Evolutionary conservation across 2,797 vertebrate species (phyloP), one percentile per base, ranked within the genome.

Genomic region (Florisuga fusca): DNA sequence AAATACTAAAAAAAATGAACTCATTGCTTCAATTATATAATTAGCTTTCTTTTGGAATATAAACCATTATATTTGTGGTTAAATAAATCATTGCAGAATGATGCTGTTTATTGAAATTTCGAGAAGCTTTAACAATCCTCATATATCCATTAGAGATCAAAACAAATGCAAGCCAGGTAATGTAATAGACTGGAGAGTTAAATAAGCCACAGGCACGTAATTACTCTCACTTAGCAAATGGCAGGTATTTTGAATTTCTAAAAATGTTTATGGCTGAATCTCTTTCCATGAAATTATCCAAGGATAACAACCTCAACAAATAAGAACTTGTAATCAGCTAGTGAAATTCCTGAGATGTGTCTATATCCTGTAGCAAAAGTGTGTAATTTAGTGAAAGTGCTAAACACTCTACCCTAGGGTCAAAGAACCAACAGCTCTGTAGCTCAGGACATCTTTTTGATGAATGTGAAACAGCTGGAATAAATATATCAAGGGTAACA

Each of bases 401-500:
- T 78, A 83, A 89, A 92, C 31, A 63, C 34, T 75, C 91, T 43
- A 80, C 33, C n/a, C 74, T 20, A 48, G 57, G 71, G 76, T 83
- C 87, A 95, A 93, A 86, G 64, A 84, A 93, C 54, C 53, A 90
- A 76, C 66, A 78, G 86, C 23, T 85, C 69, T 34, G 14, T 43
- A 95, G 86, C 88, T 91, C 85, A 88, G 96, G 92, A 96, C 48
- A 91, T 98, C 97, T 97, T 96, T 84, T 97, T 98, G 98, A 99
- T 97, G 94, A 98, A 98, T 96, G 91, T 75, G 89, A 84, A 96
- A 95, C 96, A 97, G 94, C 98, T 98, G 98, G 97, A 96, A 90
- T 94, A 94, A 96, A 64, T 68, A 94, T 58, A 96, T 82, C 84
- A 92, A 88, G 86, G 93, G 86, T 68, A 96, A 94, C 51, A 97